Evolutionary conservation across 1,140 invertebrate genomes (phyloP).

Genomic region (Lasioglossum baleicum): DNA sequence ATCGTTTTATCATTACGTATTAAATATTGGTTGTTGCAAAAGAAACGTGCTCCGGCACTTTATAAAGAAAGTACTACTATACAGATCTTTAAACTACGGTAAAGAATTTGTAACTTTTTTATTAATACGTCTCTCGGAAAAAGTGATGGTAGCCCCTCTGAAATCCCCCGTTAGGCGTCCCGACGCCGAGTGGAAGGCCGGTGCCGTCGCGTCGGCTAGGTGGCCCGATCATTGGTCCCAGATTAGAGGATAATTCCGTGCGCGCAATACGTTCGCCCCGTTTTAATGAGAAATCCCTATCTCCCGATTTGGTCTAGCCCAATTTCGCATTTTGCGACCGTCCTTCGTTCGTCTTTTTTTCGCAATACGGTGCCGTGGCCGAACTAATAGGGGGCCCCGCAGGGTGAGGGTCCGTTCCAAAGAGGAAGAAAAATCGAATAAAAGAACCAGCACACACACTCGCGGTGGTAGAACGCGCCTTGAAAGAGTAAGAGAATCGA

Average conservation of each 20-base stretch:
- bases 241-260: constrained; percentile 20
- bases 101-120: too few relatives aligned
- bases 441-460: constrained; percentile 38
- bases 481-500: constrained; percentile 40
- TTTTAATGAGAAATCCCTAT: constrained; percentile 61
- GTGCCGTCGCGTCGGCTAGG: too few relatives aligned
- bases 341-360: constrained; percentile 30
- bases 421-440: constrained; percentile 40
- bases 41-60: too few relatives aligned
- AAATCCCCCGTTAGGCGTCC: constrained; percentile 5
- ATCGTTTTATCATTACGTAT: too few relatives aligned
- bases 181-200: neutral
- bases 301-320: constrained; percentile 58
- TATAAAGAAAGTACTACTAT: too few relatives aligned
- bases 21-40: too few relatives aligned
- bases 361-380: constrained; percentile 57
- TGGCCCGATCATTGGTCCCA: neutral
- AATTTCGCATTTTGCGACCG: constrained; percentile 61
- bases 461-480: constrained; percentile 46
- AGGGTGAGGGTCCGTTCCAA: constrained; percentile 27
- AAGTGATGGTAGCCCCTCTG: too few relatives aligned
- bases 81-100: too few relatives aligned
- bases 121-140: too few relatives aligned
- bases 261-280: constrained; percentile 23
- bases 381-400: constrained; percentile 61